Percentiles rank a stretch among this genome's conserved stretches.
Evolutionary conservation across 2,888 invertebrate species (phyloP).

Genomic region (Odontocerum albicorne): DNA sequence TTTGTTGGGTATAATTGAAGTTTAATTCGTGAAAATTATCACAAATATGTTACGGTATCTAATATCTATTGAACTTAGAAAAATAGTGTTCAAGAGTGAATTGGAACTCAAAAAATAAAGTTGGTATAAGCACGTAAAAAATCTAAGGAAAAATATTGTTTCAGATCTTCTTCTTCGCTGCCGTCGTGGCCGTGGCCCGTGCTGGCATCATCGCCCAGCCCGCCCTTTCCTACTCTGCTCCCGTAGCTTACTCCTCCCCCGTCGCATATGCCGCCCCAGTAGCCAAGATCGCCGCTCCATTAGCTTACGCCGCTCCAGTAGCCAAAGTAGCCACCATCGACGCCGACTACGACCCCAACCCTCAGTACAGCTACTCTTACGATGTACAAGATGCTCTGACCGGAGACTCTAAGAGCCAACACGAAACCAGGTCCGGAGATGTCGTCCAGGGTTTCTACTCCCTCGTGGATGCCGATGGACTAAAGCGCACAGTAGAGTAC

Average conservation of each 20-base stretch:
- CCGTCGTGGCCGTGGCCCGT: conserved; percentile 27
- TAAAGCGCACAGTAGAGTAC: conserved; percentile 47
- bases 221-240: conserved; percentile 21
- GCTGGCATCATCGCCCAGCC: conserved; percentile 27
- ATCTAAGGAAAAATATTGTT: too few relatives aligned
- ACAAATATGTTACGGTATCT: conserved; percentile 41
- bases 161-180: conserved; percentile 25
- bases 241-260: conserved; percentile 20
- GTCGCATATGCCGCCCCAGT: conserved; percentile 19
- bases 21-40: conserved; percentile 40
- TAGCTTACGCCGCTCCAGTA: conserved; percentile 40
- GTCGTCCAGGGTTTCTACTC: conserved; percentile 59
- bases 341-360: conserved; percentile 51
- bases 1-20: too few relatives aligned
- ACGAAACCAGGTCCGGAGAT: conserved; percentile 59
- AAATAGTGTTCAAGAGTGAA: neutral
- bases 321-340: conserved; percentile 2
- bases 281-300: conserved; percentile 36
- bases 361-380: conserved; percentile 62
- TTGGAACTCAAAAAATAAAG: too few relatives aligned
- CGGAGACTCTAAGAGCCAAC: conserved; percentile 61
- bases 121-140: neutral
- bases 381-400: conserved; percentile 61
- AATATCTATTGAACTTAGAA: neutral
- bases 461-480: conserved; percentile 45